A percentile compares a stretch with the other conserved stretches of the same genome.
Evolutionary conservation across 2,113 vertebrate genomes (phyloP).

Genomic region (Tapirus terrestris): DNA sequence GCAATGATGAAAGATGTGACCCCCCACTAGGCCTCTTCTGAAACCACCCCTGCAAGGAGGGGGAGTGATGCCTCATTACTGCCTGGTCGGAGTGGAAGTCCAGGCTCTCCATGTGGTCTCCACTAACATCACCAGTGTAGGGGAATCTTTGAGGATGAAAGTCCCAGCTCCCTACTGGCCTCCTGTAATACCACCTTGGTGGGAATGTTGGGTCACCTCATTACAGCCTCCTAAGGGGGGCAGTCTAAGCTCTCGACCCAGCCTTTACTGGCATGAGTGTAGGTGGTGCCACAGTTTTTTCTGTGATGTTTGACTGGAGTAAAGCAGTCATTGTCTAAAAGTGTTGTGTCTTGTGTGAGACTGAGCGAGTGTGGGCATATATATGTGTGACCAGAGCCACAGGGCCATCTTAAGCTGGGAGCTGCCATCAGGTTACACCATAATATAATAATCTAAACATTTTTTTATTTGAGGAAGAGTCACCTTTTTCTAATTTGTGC

Average conservation of each 20-base stretch:
- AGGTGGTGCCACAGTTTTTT: background rate
- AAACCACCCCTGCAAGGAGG: background rate
- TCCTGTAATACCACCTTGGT: background rate
- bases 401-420: background rate
- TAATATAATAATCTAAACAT: background rate
- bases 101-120: background rate
- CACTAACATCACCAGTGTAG: too few species aligned
- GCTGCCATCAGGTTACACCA: background rate
- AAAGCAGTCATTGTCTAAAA: background rate
- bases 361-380: background rate
- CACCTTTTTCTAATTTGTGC: background rate
- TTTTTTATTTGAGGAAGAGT: background rate
- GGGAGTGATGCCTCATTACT: background rate
- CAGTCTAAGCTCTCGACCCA: background rate
- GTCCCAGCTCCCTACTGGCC: background rate
- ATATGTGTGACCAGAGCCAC: too few species aligned
- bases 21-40: background rate
- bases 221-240: background rate
- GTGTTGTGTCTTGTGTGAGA: background rate
- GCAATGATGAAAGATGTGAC: background rate
- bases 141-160: background rate
- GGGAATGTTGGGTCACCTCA: background rate
- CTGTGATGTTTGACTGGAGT: background rate
- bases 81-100: background rate
- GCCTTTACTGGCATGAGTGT: background rate